Percentiles rank a stretch among this genome's conserved stretches.
Conservation (phyloP, 2,113 vertebrate species). For the Cynopterus brachyotis region DNA sequence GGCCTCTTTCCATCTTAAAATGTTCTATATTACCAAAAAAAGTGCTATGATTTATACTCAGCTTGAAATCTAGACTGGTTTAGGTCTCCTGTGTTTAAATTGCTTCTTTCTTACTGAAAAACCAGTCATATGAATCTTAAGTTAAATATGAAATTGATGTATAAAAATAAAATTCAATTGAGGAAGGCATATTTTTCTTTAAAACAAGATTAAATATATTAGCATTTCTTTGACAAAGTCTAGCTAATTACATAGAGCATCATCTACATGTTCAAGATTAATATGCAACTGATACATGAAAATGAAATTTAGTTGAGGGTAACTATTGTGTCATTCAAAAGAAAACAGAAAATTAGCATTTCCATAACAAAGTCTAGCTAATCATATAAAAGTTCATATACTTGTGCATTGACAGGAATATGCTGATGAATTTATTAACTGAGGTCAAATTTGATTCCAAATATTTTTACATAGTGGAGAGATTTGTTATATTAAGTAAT, state of each 20-base stretch:
- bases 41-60: constrained; percentile 57
- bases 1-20: constrained; percentile 67
- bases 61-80: constrained; percentile 34
- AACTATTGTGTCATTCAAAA: constrained; percentile 22
- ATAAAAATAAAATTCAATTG: constrained; percentile 42
- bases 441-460: constrained; percentile 18
- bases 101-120: constrained; percentile 53
- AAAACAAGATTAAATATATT: constrained; percentile 51
- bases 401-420: not conserved
- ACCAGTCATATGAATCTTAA: not conserved
- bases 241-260: not conserved
- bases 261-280: constrained; percentile 17
- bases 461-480: constrained; percentile 42
- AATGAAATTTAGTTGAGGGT: constrained; percentile 41
- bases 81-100: constrained; percentile 55
- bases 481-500: constrained; percentile 41
- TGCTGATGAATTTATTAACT: constrained; percentile 40
- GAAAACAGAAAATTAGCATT: constrained; percentile 40
- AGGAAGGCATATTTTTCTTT: not conserved
- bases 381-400: not conserved
- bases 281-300: not conserved
- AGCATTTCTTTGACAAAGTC: not conserved
- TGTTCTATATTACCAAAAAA: constrained; percentile 61
- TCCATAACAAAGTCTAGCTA: not conserved
- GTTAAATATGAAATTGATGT: not conserved